Conservation (phyloP, 1,140 invertebrate species). For the Mizuhopecten yessoensis region DNA sequence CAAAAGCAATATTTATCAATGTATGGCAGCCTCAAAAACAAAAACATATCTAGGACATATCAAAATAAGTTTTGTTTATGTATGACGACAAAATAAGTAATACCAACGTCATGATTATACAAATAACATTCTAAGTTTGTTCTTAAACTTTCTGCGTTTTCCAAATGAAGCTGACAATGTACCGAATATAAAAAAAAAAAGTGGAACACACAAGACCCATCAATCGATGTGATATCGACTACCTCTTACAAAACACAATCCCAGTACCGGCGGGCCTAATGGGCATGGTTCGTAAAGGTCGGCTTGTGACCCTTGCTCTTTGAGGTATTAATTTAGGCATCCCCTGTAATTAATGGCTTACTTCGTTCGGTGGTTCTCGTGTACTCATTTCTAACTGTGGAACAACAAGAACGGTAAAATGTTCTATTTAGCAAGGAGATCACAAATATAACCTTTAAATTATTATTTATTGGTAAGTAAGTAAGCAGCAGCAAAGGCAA, state of each 20-base stretch:
- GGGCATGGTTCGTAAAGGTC: conserved; percentile 11
- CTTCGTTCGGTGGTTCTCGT: not conserved
- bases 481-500: no score
- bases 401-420: not conserved
- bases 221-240: conserved; percentile 16
- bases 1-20: no score
- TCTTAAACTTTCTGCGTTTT: no score
- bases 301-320: not conserved
- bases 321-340: not conserved
- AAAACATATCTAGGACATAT: no score
- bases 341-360: conserved; percentile 7
- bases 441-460: not conserved
- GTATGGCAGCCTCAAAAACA: no score
- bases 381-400: not conserved
- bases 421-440: not conserved
- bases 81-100: no score
- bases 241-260: not conserved
- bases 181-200: not conserved
- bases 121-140: no score
- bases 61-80: no score
- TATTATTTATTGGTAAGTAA: no score
- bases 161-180: not conserved
- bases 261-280: not conserved
- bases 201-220: not conserved
- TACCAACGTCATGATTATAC: no score